Evolutionary conservation across 1,140 invertebrate species (phyloP).

Genomic region (Apis cerana): DNA sequence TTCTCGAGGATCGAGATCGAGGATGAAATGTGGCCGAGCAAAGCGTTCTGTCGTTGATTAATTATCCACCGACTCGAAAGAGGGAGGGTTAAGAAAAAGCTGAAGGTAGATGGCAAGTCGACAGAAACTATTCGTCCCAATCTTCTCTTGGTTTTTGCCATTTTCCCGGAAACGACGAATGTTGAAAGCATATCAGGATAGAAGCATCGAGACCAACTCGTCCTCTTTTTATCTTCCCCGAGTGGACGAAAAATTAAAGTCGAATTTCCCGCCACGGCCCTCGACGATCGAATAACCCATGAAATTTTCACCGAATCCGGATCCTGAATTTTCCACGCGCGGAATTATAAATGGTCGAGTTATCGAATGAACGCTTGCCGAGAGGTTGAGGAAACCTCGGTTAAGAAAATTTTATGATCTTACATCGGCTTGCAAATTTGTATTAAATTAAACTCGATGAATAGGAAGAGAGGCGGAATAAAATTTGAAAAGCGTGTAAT

Average conservation of each 20-base stretch:
- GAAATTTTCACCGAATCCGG: slow-evolving; percentile 35
- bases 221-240: background rate
- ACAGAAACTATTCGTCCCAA: background rate
- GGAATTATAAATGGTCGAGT: background rate
- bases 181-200: slow-evolving; percentile 17
- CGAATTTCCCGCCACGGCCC: background rate
- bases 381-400: background rate
- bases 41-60: slow-evolving; percentile 24
- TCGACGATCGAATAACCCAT: background rate
- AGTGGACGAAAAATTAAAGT: slow-evolving; percentile 18
- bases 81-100: background rate
- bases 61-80: background rate
- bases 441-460: too few relatives aligned
- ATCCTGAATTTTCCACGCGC: background rate
- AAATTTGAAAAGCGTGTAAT: too few relatives aligned
- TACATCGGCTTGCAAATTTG: too few relatives aligned
- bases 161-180: background rate
- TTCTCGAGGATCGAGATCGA: background rate
- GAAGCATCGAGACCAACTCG: background rate
- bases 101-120: background rate
- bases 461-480: too few relatives aligned
- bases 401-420: too few relatives aligned
- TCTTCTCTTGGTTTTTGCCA: background rate
- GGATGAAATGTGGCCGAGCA: background rate
- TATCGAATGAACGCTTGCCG: too few relatives aligned